A percentile compares a stretch with the other conserved stretches of the same genome.
Conservation (phyloP, 2,888 invertebrate species). For the Carpatolechia fugitivella region DNA sequence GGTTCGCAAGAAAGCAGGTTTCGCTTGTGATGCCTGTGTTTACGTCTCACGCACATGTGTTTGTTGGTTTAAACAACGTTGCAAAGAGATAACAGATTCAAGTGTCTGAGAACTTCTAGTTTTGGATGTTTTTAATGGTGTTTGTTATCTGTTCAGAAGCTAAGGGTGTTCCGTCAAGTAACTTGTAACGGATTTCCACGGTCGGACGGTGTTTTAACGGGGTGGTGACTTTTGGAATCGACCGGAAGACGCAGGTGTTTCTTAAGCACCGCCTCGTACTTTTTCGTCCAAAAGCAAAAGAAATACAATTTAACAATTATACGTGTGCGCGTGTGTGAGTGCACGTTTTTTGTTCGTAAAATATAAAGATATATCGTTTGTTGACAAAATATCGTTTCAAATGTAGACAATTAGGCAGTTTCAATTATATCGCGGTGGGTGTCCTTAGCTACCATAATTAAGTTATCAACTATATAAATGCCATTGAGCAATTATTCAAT, state of each 20-base stretch:
- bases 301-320: too few relatives aligned
- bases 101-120: constrained; percentile 23
- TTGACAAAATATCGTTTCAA: neutral
- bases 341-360: too few relatives aligned
- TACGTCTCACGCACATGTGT: constrained; percentile 43
- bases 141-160: constrained; percentile 19
- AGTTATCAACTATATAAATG: constrained; percentile 39
- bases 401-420: constrained; percentile 31
- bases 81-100: constrained; percentile 20
- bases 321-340: too few relatives aligned
- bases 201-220: constrained; percentile 57
- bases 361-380: too few relatives aligned
- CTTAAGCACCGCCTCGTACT: neutral
- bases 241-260: constrained; percentile 57
- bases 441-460: constrained; percentile 39
- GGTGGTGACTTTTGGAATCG: constrained; percentile 36
- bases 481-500: constrained; percentile 34
- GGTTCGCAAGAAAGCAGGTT: constrained; percentile 33
- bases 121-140: constrained; percentile 14
- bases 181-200: constrained; percentile 68
- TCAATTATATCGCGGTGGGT: constrained; percentile 48
- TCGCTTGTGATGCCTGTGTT: constrained; percentile 39
- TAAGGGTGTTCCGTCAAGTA: constrained; percentile 13
- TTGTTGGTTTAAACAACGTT: constrained; percentile 32
- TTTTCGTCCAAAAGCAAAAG: neutral